Evolutionary conservation across 2,113 vertebrate genomes (phyloP).

Genomic region (Caranx ignobilis): DNA sequence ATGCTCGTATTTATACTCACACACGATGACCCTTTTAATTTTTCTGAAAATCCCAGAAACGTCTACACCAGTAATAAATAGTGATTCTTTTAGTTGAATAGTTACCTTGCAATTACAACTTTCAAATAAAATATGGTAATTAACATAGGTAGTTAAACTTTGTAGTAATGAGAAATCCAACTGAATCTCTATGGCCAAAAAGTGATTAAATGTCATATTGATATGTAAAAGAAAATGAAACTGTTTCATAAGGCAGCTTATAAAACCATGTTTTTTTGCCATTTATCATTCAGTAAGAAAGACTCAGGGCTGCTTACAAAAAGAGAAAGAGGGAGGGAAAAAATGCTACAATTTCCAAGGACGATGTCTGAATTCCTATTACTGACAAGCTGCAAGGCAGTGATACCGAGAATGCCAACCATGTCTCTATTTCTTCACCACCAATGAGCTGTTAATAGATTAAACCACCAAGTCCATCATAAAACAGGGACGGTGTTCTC

Average conservation of each 20-base stretch:
- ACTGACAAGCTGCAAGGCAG: constrained; percentile 8
- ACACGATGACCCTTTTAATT: neutral
- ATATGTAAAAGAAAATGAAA: neutral
- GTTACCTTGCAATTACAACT: neutral
- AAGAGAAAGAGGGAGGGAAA: neutral
- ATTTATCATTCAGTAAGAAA: constrained; percentile 8
- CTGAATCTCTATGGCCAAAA: neutral
- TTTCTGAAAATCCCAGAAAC: neutral
- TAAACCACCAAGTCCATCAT: constrained; percentile 18
- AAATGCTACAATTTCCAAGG: neutral
- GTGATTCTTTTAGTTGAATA: neutral
- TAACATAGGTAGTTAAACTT: neutral
- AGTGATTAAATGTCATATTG: neutral
- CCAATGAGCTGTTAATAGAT: constrained; percentile 16
- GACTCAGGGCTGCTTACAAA: neutral
- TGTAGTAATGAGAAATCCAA: neutral
- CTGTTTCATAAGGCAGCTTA: neutral
- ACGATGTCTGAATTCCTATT: neutral
- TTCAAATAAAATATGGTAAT: neutral
- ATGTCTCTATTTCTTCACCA: constrained; percentile 18
- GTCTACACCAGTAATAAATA: neutral
- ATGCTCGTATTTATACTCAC: neutral
- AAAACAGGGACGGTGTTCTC: constrained; percentile 15
- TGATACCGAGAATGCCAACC: constrained; percentile 1
- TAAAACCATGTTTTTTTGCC: neutral